Conservation (phyloP, 37 sponge, comb jelly and placozoan genomes). For the Agelas oroides region DNA sequence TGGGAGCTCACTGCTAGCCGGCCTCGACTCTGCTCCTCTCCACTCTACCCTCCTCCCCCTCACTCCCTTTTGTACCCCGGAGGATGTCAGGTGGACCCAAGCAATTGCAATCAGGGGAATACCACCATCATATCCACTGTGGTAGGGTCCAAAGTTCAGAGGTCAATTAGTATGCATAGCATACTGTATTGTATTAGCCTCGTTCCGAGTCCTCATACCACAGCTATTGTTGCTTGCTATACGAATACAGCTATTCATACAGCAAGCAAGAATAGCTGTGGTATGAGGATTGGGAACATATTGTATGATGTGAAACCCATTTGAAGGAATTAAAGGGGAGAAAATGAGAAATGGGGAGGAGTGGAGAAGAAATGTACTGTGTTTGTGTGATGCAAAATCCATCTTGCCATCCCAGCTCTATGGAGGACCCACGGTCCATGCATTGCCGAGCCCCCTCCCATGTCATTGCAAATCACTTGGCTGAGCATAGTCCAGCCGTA, state of each 20-base stretch:
- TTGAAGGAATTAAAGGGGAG: too few relatives aligned
- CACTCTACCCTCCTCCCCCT: slow-evolving; percentile 37
- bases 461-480: neutral
- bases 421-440: slow-evolving; percentile 6
- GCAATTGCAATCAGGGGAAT: slow-evolving; percentile 47
- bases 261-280: too few relatives aligned
- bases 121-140: slow-evolving; percentile 43
- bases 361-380: too few relatives aligned
- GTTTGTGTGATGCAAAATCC: too few relatives aligned
- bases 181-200: too few relatives aligned
- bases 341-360: too few relatives aligned
- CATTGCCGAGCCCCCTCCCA: neutral
- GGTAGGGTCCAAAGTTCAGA: neutral
- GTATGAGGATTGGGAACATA: too few relatives aligned
- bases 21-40: slow-evolving; percentile 19
- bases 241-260: too few relatives aligned
- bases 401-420: slow-evolving; percentile 14
- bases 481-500: neutral
- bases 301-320: too few relatives aligned
- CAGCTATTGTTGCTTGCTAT: too few relatives aligned
- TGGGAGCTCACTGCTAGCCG: slow-evolving; percentile 5
- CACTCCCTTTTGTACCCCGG: slow-evolving; percentile 37
- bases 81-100: slow-evolving; percentile 39
- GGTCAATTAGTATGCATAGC: too few relatives aligned
- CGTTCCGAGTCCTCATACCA: too few relatives aligned